Conservation (phyloP, 2,888 invertebrate species). For the Philereme transversata region DNA sequence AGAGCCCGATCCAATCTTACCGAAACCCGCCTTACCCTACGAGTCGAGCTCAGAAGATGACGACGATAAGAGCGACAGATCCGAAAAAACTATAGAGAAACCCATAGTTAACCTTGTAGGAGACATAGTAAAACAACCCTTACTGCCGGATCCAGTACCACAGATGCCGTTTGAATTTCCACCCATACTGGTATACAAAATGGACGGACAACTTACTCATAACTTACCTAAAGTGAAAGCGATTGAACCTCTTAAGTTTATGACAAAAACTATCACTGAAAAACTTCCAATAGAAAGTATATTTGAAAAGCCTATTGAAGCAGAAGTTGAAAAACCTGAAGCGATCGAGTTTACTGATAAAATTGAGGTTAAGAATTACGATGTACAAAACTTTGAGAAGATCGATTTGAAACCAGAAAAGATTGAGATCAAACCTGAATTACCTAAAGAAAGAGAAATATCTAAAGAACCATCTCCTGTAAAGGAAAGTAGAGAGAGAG, state of each 20-base stretch:
- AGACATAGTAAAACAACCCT: slow-evolving; percentile 16
- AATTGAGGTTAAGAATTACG: slow-evolving; percentile 31
- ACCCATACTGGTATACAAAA: slow-evolving; percentile 66
- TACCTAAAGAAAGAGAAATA: slow-evolving; percentile 32
- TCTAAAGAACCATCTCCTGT: slow-evolving; percentile 29
- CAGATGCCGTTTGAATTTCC: slow-evolving; percentile 2
- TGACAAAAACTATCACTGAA: slow-evolving; percentile 38
- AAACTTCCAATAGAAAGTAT: slow-evolving; percentile 30
- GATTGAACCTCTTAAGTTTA: slow-evolving; percentile 33
- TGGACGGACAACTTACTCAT: slow-evolving; percentile 57
- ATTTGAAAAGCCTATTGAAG: slow-evolving; percentile 31
- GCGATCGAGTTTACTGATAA: slow-evolving; percentile 38
- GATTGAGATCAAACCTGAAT: slow-evolving; percentile 25
- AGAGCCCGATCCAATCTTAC: slow-evolving; percentile 86
- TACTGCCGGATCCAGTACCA: background rate
- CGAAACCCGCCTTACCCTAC: slow-evolving; percentile 90
- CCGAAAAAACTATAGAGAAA: slow-evolving; percentile 40
- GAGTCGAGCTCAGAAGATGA: slow-evolving; percentile 90
- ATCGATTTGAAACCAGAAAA: slow-evolving; percentile 25
- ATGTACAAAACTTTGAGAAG: slow-evolving; percentile 29
- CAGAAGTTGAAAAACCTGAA: slow-evolving; percentile 29
- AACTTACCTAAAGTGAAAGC: slow-evolving; percentile 52
- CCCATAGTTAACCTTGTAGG: slow-evolving; percentile 39
- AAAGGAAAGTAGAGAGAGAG: slow-evolving; percentile 28
- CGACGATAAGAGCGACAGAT: slow-evolving; percentile 41